Evolutionary conservation across 1,140 invertebrate genomes (phyloP), one percentile per base, ranked within the genome.

Genomic region (Phocides pigmalion): DNA sequence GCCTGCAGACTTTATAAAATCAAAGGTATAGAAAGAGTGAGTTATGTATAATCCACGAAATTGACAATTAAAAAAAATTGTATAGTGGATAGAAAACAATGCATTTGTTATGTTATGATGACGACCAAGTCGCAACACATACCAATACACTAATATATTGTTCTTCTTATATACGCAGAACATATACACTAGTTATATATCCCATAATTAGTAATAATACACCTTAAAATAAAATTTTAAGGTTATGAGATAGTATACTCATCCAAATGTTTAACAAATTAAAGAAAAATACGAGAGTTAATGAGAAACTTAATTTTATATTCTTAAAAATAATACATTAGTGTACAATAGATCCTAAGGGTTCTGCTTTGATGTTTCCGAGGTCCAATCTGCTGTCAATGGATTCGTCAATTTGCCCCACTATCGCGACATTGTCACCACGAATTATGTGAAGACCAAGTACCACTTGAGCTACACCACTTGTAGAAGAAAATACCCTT

Each of bases 361-460:
- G 97, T 90, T 99, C 98, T 22, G 97, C 97, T 92, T 96, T 94
- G 66, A 98, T 97, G 70, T 94, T 95, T 15, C 94, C 93, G 70
- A 98, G 93, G 89, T 98, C 97, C 73, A 98, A 83, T 82, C 95
- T 92, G 64, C 95, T 95, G 88, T 99, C 98, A 67, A 97, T 93
- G 70, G 97, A 96, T 88, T 99, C 97, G 89, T 98, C 97, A 70
- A 99, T 94, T 92, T 98, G 96, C 61, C 98, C 98, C 66, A 99
- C 96, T 53, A 98, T 95, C 20, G 97, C 98, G 94, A 99, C 97
- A 93, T 99, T 99, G 88, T 99, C 98, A 56, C 98, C 98, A 80
- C 98, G 93, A 62, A 99, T 98, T 39, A 99, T 98, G 83, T 99
- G 98, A 14, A 99, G 93, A 19, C 98, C 98, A 16, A 99, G 94